Base-by-base conservation (phyloP, 2,113 vertebrate species). In the Oreotrochilus melanogaster region DNA sequence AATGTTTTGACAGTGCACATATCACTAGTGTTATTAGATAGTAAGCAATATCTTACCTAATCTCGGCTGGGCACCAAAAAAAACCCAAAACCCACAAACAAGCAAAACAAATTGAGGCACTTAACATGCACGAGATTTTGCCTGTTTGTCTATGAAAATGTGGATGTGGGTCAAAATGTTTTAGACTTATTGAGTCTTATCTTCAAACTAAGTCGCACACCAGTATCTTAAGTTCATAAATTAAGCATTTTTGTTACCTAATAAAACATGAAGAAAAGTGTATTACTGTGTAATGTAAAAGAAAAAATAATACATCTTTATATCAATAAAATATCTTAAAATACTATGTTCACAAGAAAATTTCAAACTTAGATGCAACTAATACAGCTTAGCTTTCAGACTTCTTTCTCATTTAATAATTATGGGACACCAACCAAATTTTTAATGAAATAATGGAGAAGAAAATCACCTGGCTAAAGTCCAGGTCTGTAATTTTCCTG, bases 401-500 rank as follows among this genome's bases (percentile, higher is more conserved):
- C 4, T 48, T 89, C 16, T 71, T 71, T 14, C 18, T 83, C 47
- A 47, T 76, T 94, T 80, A 87, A 57, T 87, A 87, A 57, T 87
- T 94, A 76, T 35, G 27, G 78, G 64, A 67, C 28, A 88, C 5
- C n/a, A 70, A 78, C 31, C 78, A 92, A 82, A 76, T 73, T 89
- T 91, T 50, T 85, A 95, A 89, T 89, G 54, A 86, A 92, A 54
- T n/a, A 94, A 85, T 3, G 0, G 48, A 89, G 66, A 92, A 89
- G 48, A 87, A 95, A 94, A 95, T 79, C 66, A 88, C 39, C 64
- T 91, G 84, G 83, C 74, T 91, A 5, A 76, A 86, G 56, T 42
- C 73, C 94, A 95, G 51, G 23, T 58, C 74, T 67, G 81, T 95
- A 95, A 94, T 95, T 92, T 96, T 94, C 67, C 64, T 62, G 43